Conservation (phyloP, 2,113 vertebrate genomes). For the Paramisgurnus dabryanus region DNA sequence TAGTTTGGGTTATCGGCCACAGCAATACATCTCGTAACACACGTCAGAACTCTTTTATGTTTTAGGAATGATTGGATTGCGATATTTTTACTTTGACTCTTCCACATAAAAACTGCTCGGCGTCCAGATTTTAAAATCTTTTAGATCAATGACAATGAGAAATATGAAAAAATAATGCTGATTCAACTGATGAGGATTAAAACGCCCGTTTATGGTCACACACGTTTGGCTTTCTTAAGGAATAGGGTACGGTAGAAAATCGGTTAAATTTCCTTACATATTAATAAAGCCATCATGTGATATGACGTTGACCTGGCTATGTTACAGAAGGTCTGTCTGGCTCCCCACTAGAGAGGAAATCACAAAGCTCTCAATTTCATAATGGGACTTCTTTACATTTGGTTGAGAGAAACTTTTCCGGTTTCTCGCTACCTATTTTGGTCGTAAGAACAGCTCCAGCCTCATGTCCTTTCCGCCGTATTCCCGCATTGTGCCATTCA, state of each 20-base stretch:
- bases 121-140: constrained; percentile 32
- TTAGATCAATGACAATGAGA: constrained; percentile 7
- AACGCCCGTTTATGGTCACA: constrained; percentile 8
- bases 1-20: background rate
- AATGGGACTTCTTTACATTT: constrained; percentile 22
- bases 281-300: constrained; percentile 28
- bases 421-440: constrained; percentile 30
- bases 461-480: background rate
- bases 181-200: background rate
- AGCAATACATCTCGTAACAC: background rate
- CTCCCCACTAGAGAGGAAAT: constrained; percentile 7
- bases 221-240: background rate
- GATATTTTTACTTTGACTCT: background rate
- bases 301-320: constrained; percentile 4
- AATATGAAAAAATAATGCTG: constrained; percentile 3
- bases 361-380: constrained; percentile 20
- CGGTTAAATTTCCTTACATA: constrained; percentile 1
- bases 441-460: constrained; percentile 29
- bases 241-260: constrained; percentile 29
- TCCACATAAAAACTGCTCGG: constrained; percentile 5
- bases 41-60: background rate
- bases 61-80: constrained; percentile 14
- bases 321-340: background rate
- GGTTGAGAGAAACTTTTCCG: constrained; percentile 17
- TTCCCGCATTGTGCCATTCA: constrained; percentile 71